Conservation (phyloP, 2,113 vertebrate species). For the Odocoileus virginianus region DNA sequence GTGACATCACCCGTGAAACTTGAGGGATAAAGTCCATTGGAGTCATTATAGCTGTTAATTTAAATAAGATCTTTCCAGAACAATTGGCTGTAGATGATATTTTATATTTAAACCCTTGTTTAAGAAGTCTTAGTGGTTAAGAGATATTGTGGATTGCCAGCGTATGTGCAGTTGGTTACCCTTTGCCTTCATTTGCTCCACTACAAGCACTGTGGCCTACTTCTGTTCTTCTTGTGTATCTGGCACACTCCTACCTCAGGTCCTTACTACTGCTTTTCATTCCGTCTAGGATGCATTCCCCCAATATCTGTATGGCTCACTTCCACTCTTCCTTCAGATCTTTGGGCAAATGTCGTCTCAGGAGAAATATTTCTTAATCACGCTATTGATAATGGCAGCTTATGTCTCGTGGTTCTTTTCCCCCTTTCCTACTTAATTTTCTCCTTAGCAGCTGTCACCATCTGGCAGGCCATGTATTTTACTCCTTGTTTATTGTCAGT, state of each 20-base stretch:
- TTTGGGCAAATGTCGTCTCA: conserved; percentile 3
- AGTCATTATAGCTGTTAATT: not conserved
- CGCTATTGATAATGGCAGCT: not conserved
- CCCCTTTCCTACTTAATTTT: conserved; percentile 24
- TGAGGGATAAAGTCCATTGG: not conserved
- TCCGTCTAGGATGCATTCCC: not conserved
- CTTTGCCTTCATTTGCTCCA: not conserved
- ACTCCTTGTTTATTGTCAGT: not conserved
- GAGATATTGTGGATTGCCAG: not conserved
- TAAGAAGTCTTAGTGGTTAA: not conserved
- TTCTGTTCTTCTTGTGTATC: not conserved
- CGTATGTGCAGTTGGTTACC: not conserved
- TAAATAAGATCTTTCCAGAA: not conserved
- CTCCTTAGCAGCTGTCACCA: not conserved
- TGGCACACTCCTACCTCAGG: not conserved
- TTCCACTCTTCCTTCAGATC: not conserved
- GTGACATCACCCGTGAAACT: not conserved
- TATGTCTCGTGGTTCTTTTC: not conserved
- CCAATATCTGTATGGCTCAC: not conserved
- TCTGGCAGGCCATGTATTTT: conserved; percentile 4
- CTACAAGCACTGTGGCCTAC: not conserved
- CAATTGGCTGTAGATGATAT: not conserved
- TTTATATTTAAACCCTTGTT: not conserved
- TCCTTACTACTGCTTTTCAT: not conserved
- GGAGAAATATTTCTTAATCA: conserved; percentile 7